Conservation (phyloP, 2,888 invertebrate species). For the Macrosoma leucophasiata region DNA sequence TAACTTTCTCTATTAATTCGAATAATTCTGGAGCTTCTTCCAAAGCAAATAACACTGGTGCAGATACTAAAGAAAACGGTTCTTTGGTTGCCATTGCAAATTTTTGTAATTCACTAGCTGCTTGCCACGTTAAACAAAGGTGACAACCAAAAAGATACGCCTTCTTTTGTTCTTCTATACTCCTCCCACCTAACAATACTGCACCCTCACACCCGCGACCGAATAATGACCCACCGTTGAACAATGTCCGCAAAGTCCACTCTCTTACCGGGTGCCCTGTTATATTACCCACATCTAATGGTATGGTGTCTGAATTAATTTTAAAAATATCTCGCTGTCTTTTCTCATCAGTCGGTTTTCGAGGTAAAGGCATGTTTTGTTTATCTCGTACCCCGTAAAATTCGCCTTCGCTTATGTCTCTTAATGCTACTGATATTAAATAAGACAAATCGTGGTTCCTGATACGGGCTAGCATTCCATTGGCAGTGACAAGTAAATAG, state of each 20-base stretch:
- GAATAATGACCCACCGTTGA: conserved; percentile 78
- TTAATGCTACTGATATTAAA: conserved; percentile 86
- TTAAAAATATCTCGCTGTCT: conserved; percentile 35
- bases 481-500: conserved; percentile 88
- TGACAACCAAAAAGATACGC: conserved; percentile 89
- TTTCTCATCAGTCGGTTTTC: conserved; percentile 70
- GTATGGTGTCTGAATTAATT: conserved; percentile 52
- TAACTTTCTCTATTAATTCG: conserved; percentile 66
- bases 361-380: conserved; percentile 84
- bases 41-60: conserved; percentile 89
- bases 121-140: conserved; percentile 88
- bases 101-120: conserved; percentile 60
- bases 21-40: conserved; percentile 83
- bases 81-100: conserved; percentile 73
- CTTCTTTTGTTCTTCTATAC: conserved; percentile 78
- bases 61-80: conserved; percentile 82
- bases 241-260: conserved; percentile 83
- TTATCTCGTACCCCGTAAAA: conserved; percentile 84
- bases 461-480: conserved; percentile 84
- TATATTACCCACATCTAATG: conserved; percentile 49
- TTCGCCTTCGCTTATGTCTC: conserved; percentile 89
- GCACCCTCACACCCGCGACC: conserved; percentile 90
- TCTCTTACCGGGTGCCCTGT: conserved; percentile 78
- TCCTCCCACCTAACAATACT: conserved; percentile 82
- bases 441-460: conserved; percentile 83